Base-by-base conservation (phyloP, 2,888 invertebrate genomes). In the Ramazzottius varieornatus region DNA sequence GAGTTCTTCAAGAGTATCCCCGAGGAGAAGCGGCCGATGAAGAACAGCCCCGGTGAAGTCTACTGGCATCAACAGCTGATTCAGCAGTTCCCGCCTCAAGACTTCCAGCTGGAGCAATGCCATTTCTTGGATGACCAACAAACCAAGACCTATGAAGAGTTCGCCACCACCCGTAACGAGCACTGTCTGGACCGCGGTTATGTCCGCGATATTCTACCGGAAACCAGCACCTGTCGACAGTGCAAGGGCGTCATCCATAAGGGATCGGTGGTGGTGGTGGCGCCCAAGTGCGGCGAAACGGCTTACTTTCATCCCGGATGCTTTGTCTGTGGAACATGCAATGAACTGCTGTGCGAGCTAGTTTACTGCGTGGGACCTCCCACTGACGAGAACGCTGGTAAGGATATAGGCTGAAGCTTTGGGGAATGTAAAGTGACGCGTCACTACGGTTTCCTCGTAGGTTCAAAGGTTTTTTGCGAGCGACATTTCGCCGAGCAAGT, bases 401-500 rank as follows among this genome's bases (percentile, higher is more conserved):
- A 8, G 13, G 8, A 54, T 54, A 29, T 29, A 54, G 4, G 54
- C 8, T 16, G 8, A 54, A 4, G 20, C 4, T 54, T 4, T 29
- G 8, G 13, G 4, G 54, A 16, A 54, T 54, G 24, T 16, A 54
- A 4, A 54, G 4, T 4, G 13, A 29, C 24, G 29, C 29, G 29
- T 54, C 8, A 8, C 4, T 4, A 54, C 8, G 13, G 40, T 65
- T 63, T 46, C 66, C 32, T 64, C 65, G 67, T 29, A 54, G 54
- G n/a, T n/a, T 16, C 54, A 16, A 54, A 54, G 24, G 4, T 90
- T 69, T 91, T 84, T 79, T 93, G 93, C 78, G 91, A 90, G 73
- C 82, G 93, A 69, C 96, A 98, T 79, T 98, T 93, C 77, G 92
- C 93, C 65, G 94, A 98, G 78, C 83, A 86, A 73, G 81, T 94